Evolutionary conservation across 2,888 invertebrate species (phyloP).

Genomic region (Apotomis betuletana): DNA sequence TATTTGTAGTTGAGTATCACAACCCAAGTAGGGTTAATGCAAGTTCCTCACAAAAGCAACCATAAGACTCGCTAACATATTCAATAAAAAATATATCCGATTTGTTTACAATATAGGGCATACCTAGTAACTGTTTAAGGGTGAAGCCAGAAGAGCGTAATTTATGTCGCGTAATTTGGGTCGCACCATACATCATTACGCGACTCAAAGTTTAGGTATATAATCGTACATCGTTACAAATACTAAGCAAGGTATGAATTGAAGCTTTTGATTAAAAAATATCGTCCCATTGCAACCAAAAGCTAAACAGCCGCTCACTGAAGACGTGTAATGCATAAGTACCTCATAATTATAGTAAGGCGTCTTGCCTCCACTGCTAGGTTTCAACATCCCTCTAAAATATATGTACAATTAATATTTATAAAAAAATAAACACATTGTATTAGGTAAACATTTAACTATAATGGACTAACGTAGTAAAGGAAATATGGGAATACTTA

Average conservation of each 20-base stretch:
- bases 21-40: not conserved
- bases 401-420: slow-evolving; percentile 44
- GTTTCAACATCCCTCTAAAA: slow-evolving; percentile 54
- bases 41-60: not conserved
- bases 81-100: no score
- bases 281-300: no score
- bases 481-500: not conserved
- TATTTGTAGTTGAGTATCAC: not conserved
- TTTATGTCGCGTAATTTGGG: no score
- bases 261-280: no score
- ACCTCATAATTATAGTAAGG: slow-evolving; percentile 25
- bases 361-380: slow-evolving; percentile 76
- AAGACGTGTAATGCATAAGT: slow-evolving; percentile 16
- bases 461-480: not conserved
- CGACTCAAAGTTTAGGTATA: no score
- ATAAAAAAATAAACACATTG: slow-evolving; percentile 40
- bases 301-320: not conserved
- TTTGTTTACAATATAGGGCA: no score
- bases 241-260: no score
- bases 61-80: no score
- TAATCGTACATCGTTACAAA: no score
- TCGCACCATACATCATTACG: no score
- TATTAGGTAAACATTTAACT: not conserved
- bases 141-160: no score
- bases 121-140: no score